Conservation (phyloP, 2,113 vertebrate genomes). For the Scortum barcoo region DNA sequence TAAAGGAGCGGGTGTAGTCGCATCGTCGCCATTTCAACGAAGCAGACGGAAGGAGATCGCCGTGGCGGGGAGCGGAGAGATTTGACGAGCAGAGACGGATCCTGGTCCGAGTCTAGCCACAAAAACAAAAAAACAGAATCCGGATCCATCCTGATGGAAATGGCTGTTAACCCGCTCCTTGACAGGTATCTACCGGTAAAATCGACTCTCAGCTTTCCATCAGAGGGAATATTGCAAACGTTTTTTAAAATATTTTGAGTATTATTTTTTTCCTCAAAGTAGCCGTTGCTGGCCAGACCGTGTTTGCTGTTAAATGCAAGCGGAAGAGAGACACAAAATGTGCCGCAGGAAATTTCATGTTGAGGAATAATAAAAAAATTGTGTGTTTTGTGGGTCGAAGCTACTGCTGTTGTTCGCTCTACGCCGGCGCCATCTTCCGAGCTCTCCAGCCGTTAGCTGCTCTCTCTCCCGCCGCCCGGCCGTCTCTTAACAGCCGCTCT, state of each 20-base stretch:
- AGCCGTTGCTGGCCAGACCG: neutral
- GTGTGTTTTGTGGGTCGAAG: constrained; percentile 7
- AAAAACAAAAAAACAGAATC: constrained; percentile 83
- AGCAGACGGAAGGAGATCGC: constrained; percentile 43
- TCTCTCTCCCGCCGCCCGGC: constrained; percentile 57
- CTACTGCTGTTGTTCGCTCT: constrained; percentile 41
- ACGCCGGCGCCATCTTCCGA: constrained; percentile 77
- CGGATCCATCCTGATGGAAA: constrained; percentile 88
- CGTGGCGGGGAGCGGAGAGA: constrained; percentile 55
- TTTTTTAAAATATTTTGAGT: no score
- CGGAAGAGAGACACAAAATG: constrained; percentile 19
- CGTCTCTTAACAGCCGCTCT: no score
- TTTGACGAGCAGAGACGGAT: constrained; percentile 72
- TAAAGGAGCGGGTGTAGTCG: constrained; percentile 81
- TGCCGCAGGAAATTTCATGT: neutral
- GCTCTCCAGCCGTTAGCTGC: constrained; percentile 55
- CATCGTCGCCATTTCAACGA: constrained; percentile 85
- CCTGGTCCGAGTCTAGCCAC: constrained; percentile 72
- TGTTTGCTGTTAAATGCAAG: constrained; percentile 30
- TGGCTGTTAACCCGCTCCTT: constrained; percentile 83
- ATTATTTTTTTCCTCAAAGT: constrained; percentile 26
- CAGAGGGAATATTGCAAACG: constrained; percentile 68
- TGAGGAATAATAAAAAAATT: neutral
- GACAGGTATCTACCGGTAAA: constrained; percentile 86
- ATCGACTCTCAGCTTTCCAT: constrained; percentile 70